These are phyloP conservation scores for Oryzias melastigma DNA, from an alignment of 2,113 vertebrate genomes.

Conservation along the genomic window DNA sequence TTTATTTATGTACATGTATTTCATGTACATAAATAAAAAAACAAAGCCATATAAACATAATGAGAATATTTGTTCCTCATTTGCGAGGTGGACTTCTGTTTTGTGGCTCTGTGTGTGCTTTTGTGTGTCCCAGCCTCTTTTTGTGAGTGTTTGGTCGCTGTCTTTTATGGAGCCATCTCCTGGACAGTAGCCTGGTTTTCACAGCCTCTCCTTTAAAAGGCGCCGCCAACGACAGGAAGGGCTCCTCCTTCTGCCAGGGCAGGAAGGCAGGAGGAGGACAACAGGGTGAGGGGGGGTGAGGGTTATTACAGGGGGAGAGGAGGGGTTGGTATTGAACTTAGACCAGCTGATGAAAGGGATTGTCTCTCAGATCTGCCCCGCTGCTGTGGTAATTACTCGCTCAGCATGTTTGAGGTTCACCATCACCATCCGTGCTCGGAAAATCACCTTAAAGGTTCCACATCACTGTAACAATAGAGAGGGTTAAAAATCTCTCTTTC, in stretches of 20 bases:
- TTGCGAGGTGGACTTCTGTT: conserved; percentile 14
- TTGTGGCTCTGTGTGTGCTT: conserved; percentile 2
- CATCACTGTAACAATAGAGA: too few relatives aligned
- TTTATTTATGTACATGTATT: too few relatives aligned
- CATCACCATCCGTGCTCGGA: conserved; percentile 8
- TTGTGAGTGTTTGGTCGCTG: conserved; percentile 58
- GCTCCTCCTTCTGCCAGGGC: conserved; percentile 67
- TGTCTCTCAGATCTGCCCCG: conserved; percentile 50
- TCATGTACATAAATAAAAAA: background rate
- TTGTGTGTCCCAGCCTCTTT: conserved; percentile 18
- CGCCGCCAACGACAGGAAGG: conserved; percentile 73
- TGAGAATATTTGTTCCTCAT: background rate
- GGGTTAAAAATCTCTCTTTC: background rate
- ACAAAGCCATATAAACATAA: too few relatives aligned
- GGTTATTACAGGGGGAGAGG: conserved; percentile 53
- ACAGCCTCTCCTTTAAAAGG: conserved; percentile 71
- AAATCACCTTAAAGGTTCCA: conserved; percentile 3
- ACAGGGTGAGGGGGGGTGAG: conserved; percentile 33
- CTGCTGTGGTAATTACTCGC: conserved; percentile 62
- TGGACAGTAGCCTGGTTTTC: conserved; percentile 72
- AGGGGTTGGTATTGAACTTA: conserved; percentile 69
- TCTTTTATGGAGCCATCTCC: conserved; percentile 74
- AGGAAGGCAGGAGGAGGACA: conserved; percentile 68
- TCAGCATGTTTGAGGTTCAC: conserved; percentile 51
- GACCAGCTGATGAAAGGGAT: conserved; percentile 71